These are phyloP conservation scores for Entomobrya multifasciata DNA, from an alignment of 2,888 invertebrate species.

Conservation along the genomic window DNA sequence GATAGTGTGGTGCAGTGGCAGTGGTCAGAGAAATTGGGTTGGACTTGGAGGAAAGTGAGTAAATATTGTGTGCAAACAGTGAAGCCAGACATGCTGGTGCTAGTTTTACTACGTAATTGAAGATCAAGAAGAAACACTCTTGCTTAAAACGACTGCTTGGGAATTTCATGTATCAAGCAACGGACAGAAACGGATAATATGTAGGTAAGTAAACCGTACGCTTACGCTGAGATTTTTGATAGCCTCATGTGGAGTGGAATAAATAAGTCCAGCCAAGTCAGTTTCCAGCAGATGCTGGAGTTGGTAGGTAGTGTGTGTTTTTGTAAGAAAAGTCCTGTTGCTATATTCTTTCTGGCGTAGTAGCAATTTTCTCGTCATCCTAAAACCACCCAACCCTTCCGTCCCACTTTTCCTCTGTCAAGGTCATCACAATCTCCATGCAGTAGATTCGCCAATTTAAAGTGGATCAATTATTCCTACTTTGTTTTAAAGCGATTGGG, in stretches of 20 bases:
- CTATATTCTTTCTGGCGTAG: conserved; percentile 22
- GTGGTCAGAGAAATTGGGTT: background rate
- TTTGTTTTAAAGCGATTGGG: background rate
- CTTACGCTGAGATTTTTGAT: background rate
- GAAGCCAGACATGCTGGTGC: background rate
- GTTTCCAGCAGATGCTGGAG: too few species aligned
- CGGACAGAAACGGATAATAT: too few species aligned
- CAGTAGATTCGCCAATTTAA: background rate
- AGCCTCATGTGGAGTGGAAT: background rate
- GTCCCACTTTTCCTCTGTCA: conserved; percentile 16
- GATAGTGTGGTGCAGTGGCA: background rate
- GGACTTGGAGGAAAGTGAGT: background rate
- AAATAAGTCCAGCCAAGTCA: background rate
- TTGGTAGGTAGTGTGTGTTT: background rate
- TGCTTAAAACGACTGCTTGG: background rate
- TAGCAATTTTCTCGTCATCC: conserved; percentile 6
- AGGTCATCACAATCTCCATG: conserved; percentile 19
- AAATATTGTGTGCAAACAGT: background rate
- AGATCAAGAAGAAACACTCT: background rate
- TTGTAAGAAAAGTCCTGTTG: too few species aligned
- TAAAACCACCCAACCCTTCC: conserved; percentile 48
- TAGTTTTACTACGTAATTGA: background rate
- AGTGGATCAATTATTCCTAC: background rate
- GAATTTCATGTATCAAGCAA: background rate
- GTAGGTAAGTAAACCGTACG: background rate